phyloP scores from a whole-genome alignment of 2,797 vertebrate genomes.

The Coregonus sp. region DNA sequence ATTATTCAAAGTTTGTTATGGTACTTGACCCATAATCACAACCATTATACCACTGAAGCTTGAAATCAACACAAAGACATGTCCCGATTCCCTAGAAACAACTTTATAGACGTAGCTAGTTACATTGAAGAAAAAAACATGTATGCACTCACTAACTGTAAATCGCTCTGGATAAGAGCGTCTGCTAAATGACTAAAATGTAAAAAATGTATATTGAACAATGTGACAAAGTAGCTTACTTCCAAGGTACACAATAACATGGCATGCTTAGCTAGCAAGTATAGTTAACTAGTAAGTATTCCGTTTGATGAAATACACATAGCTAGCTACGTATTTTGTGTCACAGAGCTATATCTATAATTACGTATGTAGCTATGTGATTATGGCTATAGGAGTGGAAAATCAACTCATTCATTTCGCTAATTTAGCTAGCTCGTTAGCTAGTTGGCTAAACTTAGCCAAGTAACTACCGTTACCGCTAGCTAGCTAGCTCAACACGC shows the following conservation, averaged over 20 bases:
- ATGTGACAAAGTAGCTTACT: background rate
- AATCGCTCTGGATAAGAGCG: too few relatives aligned
- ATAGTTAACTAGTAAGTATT: background rate
- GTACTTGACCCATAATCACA: too few relatives aligned
- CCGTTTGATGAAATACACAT: too few relatives aligned
- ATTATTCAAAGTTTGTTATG: too few relatives aligned
- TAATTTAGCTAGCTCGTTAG: background rate
- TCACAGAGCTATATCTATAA: too few relatives aligned
- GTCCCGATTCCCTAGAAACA: background rate
- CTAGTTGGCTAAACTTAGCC: background rate
- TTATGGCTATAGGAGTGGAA: too few relatives aligned
- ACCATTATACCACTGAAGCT: background rate
- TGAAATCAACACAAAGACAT: background rate
- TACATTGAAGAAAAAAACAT: background rate
- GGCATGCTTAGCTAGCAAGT: background rate
- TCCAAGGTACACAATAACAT: background rate
- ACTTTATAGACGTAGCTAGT: background rate
- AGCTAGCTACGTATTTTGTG: too few relatives aligned
- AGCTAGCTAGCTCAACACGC: slow-evolving; percentile 22
- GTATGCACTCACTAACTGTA: too few relatives aligned
- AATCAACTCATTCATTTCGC: background rate
- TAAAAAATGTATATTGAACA: background rate
- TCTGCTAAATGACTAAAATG: too few relatives aligned
- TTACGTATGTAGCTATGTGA: too few relatives aligned
- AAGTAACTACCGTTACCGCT: slow-evolving; percentile 1